Evolutionary conservation across 1,140 invertebrate species (phyloP).

Genomic region (Frieseomelitta varia): DNA sequence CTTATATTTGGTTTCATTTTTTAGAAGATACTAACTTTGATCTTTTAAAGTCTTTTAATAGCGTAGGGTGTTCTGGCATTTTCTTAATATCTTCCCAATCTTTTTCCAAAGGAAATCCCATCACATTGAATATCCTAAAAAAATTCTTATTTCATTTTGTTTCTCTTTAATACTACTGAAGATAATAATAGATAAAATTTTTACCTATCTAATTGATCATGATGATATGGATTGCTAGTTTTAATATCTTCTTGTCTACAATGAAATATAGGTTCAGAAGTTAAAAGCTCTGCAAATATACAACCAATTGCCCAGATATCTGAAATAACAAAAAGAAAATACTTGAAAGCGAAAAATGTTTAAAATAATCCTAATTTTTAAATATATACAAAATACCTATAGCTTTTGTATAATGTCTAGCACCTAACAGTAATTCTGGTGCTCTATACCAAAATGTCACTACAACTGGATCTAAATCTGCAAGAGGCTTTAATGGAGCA

Average conservation of each 20-base stretch:
- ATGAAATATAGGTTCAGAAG: conserved; percentile 99
- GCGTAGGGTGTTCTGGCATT: conserved; percentile 99
- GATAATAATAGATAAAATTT: neutral
- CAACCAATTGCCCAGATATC: conserved; percentile 99
- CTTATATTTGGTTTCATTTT: neutral
- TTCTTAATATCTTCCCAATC: conserved; percentile 99
- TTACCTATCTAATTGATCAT: conserved; percentile 96
- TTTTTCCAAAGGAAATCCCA: conserved; percentile 99
- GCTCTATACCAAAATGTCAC: conserved; percentile 99
- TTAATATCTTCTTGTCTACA: conserved; percentile 99
- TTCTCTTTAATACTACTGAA: conserved; percentile 2
- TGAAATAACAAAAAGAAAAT: conserved; percentile 75
- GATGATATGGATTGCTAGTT: conserved; percentile 99
- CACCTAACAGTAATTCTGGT: conserved; percentile 97
- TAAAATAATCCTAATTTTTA: neutral
- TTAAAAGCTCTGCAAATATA: conserved; percentile 98
- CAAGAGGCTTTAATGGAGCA: conserved; percentile 98
- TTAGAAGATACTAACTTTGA: conserved; percentile 88
- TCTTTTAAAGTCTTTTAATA: conserved; percentile 98
- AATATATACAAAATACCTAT: conserved; percentile 87
- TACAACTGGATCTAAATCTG: conserved; percentile 99
- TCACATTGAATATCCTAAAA: conserved; percentile 98
- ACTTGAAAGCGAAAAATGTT: neutral
- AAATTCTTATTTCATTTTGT: conserved; percentile 5
- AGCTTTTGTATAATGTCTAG: conserved; percentile 99